These are phyloP conservation scores for Pholis gunnellus DNA, from an alignment of 2,113 vertebrate genomes.

Conservation along the genomic window DNA sequence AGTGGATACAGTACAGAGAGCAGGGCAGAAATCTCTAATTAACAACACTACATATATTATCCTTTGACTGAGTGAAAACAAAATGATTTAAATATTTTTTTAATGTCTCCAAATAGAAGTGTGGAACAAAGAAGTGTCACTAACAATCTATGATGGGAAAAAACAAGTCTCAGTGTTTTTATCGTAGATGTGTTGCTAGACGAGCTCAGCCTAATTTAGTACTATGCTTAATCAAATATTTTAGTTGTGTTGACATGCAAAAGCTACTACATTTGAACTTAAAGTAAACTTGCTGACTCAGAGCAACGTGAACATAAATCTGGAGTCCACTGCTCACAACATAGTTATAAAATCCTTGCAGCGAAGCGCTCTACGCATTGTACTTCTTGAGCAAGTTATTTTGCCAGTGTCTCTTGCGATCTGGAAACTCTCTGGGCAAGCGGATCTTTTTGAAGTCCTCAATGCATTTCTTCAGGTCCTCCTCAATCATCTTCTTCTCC, in stretches of 20 bases:
- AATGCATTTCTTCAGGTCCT: constrained; percentile 86
- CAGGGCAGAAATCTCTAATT: constrained; percentile 27
- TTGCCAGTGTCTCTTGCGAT: constrained; percentile 87
- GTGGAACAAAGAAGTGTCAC: constrained; percentile 6
- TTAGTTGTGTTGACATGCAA: constrained; percentile 52
- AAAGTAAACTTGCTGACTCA: constrained; percentile 36
- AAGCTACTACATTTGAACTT: constrained; percentile 42
- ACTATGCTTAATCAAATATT: constrained; percentile 18
- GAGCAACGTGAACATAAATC: constrained; percentile 9
- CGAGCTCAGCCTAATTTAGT: constrained; percentile 37
- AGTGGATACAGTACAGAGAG: constrained; percentile 31
- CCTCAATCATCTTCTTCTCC: constrained; percentile 83
- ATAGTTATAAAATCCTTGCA: constrained; percentile 11
- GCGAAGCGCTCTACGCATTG: constrained; percentile 74
- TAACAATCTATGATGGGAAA: constrained; percentile 35
- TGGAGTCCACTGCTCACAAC: not conserved
- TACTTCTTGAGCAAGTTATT: constrained; percentile 86
- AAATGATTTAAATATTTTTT: constrained; percentile 26
- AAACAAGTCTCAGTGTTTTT: constrained; percentile 12
- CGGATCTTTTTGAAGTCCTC: constrained; percentile 85
- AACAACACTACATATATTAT: constrained; percentile 21
- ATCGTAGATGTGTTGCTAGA: constrained; percentile 8
- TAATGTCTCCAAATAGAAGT: constrained; percentile 18
- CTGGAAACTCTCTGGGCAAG: constrained; percentile 83
- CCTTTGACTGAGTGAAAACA: constrained; percentile 24